Conservation (phyloP, 1,140 invertebrate genomes). For the Cydia splendana region DNA sequence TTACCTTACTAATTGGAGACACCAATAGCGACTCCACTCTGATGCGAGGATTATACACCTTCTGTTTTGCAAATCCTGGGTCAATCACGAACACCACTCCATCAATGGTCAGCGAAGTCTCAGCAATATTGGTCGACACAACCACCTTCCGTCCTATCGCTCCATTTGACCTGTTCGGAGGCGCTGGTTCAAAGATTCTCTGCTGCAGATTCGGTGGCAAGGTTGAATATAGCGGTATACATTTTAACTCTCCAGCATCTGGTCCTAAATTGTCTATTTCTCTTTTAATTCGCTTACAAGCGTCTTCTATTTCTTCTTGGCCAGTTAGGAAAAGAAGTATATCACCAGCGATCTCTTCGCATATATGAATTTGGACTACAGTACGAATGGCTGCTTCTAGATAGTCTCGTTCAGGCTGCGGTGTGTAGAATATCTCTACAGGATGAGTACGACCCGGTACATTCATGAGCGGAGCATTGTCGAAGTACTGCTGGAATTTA, state of each 20-base stretch:
- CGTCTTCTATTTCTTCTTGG: constrained; percentile 98
- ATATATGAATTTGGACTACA: constrained; percentile 99
- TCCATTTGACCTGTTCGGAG: constrained; percentile 95
- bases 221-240: constrained; percentile 99
- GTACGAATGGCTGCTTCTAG: constrained; percentile 99
- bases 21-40: constrained; percentile 98
- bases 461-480: constrained; percentile 98
- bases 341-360: constrained; percentile 97
- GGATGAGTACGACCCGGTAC: constrained; percentile 89
- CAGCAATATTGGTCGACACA: constrained; percentile 99
- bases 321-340: constrained; percentile 97
- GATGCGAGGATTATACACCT: constrained; percentile 72
- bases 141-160: constrained; percentile 97
- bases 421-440: constrained; percentile 96
- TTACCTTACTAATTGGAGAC: constrained; percentile 96
- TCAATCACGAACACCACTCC: constrained; percentile 99
- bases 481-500: constrained; percentile 99
- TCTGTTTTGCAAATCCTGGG: constrained; percentile 99
- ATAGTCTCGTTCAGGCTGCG: constrained; percentile 98
- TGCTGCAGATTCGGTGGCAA: constrained; percentile 98
- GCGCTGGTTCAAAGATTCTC: constrained; percentile 97
- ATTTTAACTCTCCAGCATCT: constrained; percentile 98
- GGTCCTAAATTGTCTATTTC: constrained; percentile 98
- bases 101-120: constrained; percentile 99
- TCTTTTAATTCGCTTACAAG: constrained; percentile 98